phyloP scores from a whole-genome alignment of 1,140 invertebrate species.

The Psix sp. region DNA sequence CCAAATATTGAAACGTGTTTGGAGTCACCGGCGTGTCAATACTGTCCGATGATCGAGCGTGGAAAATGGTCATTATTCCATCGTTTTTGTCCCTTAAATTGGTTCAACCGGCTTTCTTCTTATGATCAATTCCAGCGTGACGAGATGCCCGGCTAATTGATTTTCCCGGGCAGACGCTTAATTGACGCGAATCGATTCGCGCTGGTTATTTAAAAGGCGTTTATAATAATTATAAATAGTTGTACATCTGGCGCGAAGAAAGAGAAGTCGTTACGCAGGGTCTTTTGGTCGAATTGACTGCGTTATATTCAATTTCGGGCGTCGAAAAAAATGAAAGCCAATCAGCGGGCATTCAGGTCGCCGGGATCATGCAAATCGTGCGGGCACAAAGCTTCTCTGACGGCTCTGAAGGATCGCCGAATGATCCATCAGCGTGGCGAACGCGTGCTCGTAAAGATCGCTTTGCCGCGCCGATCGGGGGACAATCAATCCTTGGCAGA shows the following conservation, averaged over 20 bases:
- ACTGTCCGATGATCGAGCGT: slow-evolving; percentile 23
- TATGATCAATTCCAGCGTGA: slow-evolving; percentile 40
- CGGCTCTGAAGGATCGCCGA: slow-evolving; percentile 53
- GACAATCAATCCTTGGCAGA: slow-evolving; percentile 37
- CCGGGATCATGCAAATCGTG: slow-evolving; percentile 64
- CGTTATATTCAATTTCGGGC: not conserved
- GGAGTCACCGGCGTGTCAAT: slow-evolving; percentile 18
- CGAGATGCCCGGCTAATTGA: slow-evolving; percentile 35
- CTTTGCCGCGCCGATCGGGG: slow-evolving; percentile 43
- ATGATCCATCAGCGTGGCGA: slow-evolving; percentile 65
- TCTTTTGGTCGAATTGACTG: slow-evolving; percentile 2
- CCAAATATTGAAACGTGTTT: slow-evolving; percentile 29
- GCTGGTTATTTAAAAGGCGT: slow-evolving; percentile 34
- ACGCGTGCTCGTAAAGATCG: slow-evolving; percentile 38
- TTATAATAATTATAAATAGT: slow-evolving; percentile 43
- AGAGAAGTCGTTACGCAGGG: slow-evolving; percentile 18
- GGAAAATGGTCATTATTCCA: slow-evolving; percentile 21
- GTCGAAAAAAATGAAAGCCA: slow-evolving; percentile 48
- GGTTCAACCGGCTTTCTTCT: slow-evolving; percentile 38
- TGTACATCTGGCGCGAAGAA: slow-evolving; percentile 23
- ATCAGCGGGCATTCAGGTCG: slow-evolving; percentile 65
- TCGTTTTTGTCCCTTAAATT: slow-evolving; percentile 28
- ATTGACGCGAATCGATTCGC: slow-evolving; percentile 35
- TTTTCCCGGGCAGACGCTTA: slow-evolving; percentile 29
- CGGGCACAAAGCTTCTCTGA: slow-evolving; percentile 44